phyloP scores from a whole-genome alignment of 2,113 vertebrate genomes.

The Poeciliopsis prolifica region DNA sequence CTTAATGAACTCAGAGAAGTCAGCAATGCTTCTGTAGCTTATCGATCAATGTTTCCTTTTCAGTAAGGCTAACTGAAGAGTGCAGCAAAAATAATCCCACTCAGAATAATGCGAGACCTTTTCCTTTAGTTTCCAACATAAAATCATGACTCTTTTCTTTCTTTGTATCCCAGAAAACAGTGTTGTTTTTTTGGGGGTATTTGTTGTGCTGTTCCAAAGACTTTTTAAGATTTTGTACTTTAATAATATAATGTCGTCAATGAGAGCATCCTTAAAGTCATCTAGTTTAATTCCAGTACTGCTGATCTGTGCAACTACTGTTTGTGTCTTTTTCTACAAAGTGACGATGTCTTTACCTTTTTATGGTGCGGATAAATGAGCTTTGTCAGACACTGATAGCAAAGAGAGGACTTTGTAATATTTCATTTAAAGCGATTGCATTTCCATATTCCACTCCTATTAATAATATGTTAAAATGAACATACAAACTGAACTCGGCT shows the following conservation, averaged over 20 bases:
- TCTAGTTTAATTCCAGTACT: background rate
- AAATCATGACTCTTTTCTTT: background rate
- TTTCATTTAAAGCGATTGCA: constrained; percentile 6
- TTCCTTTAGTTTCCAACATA: background rate
- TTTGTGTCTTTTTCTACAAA: no score
- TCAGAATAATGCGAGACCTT: no score
- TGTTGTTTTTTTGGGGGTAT: background rate
- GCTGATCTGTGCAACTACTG: no score
- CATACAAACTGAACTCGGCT: background rate
- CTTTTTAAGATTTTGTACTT: background rate
- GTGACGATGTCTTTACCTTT: no score
- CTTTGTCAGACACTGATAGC: background rate
- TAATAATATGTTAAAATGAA: constrained; percentile 27
- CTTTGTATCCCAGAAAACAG: background rate
- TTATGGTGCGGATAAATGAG: no score
- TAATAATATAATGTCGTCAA: background rate
- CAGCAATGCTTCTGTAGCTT: background rate
- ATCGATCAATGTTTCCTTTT: background rate
- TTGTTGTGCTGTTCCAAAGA: no score
- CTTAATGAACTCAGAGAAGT: background rate
- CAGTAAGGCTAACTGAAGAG: background rate
- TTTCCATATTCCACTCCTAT: constrained; percentile 15
- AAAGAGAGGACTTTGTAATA: background rate
- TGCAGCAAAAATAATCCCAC: background rate
- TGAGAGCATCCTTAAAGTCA: background rate